Evolutionary conservation across 2,888 invertebrate genomes (phyloP).

Genomic region (Andrena haemorrhoa): DNA sequence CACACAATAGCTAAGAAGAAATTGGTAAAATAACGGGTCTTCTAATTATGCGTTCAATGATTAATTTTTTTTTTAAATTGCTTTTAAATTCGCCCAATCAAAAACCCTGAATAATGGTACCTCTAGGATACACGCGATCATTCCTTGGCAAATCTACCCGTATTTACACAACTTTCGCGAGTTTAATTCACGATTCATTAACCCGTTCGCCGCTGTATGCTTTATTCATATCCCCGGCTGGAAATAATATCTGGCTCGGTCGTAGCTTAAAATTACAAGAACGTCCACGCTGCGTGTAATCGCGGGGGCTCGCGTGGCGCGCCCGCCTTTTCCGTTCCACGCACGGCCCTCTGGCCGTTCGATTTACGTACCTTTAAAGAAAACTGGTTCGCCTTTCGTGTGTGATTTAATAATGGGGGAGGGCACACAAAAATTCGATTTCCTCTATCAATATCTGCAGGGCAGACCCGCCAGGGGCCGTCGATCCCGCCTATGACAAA

Average conservation of each 20-base stretch:
- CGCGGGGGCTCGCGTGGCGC: background rate
- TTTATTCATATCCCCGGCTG: conserved; percentile 5
- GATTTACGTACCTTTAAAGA: conserved; percentile 49
- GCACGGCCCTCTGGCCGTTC: background rate
- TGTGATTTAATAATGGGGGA: conserved; percentile 57
- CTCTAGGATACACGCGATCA: background rate
- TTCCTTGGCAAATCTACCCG: background rate
- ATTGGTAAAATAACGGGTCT: no score
- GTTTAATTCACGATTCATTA: conserved; percentile 14
- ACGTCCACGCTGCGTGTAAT: background rate
- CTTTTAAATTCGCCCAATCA: no score
- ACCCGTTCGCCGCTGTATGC: background rate
- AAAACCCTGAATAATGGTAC: background rate
- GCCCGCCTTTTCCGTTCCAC: background rate
- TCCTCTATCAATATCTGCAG: conserved; percentile 52
- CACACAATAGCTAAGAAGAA: no score
- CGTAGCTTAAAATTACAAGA: conserved; percentile 19
- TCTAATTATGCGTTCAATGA: no score
- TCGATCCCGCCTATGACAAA: conserved; percentile 32
- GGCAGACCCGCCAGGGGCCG: background rate
- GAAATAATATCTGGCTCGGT: conserved; percentile 5
- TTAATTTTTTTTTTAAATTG: no score
- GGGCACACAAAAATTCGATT: conserved; percentile 54
- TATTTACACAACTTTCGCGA: background rate
- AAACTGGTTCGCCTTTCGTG: conserved; percentile 32